Base-by-base conservation (phyloP, 2,888 invertebrate genomes). In the Pardosa pseudoannulata region DNA sequence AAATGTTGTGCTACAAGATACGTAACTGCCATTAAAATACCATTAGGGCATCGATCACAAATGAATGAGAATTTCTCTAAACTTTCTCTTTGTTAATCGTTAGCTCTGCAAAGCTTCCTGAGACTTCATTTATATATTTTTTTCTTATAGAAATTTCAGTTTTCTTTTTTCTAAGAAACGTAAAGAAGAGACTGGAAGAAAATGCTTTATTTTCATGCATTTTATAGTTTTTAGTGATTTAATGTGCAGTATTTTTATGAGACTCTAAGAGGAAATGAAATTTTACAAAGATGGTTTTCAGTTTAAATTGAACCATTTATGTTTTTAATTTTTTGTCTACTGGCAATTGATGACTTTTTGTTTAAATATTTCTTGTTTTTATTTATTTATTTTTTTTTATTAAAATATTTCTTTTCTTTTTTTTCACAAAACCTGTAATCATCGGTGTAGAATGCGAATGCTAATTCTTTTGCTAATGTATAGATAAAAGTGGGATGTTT, bases 11-110 rank as follows among this genome's bases (percentile, higher is more conserved):
- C 16, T 46, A 16, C 16, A 16, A 6, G 46, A 46, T 46, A 16
- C 46, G 16, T 16, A 46, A 16, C 46, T 46, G 65, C 41, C 75
- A 65, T 75, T 75, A 75, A 75, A 75, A 65, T 41, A 29, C 65
- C 75, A 65, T 75, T 75, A 75, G 41, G 16, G 19, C 75, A 75
- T 75, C 65, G 75, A 75, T 75, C 41, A 65, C 29, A 64, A 75
- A 75, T 75, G 32, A 65, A 65, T n/a, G 29, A 39, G 65, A 27
- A 75, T 65, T 75, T 75, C 31, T 36, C 39, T 16, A n/a, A 39
- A 64, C 28, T 65, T 36, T 65, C 29, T 41, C 65, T 27, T 29
- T 65, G 32, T 68, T 68, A 36, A 68, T 68, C 23, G 19, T 23
- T 32, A 36, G 19, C 36, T 36, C 68, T 36, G 36, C n/a, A 36